These are phyloP conservation scores for Halictus rubicundus DNA, from an alignment of 1,140 invertebrate species.

Conservation along the genomic window DNA sequence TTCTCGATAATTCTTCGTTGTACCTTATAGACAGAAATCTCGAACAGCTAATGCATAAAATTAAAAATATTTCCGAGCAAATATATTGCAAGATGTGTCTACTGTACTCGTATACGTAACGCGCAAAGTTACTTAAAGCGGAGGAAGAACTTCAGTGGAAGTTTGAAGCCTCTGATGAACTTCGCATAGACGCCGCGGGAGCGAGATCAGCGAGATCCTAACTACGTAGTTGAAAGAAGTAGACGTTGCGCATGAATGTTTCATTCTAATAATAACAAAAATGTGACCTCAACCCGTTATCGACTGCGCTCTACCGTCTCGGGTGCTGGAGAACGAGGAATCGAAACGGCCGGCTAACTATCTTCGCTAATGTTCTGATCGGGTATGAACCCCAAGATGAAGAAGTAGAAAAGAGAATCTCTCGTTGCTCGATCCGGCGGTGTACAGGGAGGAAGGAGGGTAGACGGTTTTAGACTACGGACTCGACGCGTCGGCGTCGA, in stretches of 20 bases:
- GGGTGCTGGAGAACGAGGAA: slow-evolving; percentile 74
- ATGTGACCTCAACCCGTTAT: background rate
- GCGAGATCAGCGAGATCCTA: background rate
- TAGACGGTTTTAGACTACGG: slow-evolving; percentile 78
- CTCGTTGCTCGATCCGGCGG: slow-evolving; percentile 43
- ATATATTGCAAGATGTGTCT: no score
- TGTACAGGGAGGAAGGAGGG: slow-evolving; percentile 59
- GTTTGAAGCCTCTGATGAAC: background rate
- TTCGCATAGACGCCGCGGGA: no score
- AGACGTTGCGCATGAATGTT: background rate
- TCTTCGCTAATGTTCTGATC: slow-evolving; percentile 55
- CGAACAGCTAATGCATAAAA: no score
- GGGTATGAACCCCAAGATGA: slow-evolving; percentile 48
- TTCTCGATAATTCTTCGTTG: background rate
- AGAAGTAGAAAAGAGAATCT: slow-evolving; percentile 43
- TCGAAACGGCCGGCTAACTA: slow-evolving; percentile 67
- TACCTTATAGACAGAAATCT: no score
- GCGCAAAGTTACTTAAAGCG: no score
- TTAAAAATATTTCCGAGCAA: no score
- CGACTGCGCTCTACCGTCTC: slow-evolving; percentile 55
- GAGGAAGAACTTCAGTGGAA: background rate
- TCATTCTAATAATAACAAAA: background rate
- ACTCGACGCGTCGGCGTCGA: slow-evolving; percentile 77
- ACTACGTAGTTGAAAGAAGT: background rate
- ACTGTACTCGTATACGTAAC: background rate